These are phyloP conservation scores for Nesoenas mayeri DNA, from an alignment of 2,113 vertebrate genomes.

Conservation along the genomic window DNA sequence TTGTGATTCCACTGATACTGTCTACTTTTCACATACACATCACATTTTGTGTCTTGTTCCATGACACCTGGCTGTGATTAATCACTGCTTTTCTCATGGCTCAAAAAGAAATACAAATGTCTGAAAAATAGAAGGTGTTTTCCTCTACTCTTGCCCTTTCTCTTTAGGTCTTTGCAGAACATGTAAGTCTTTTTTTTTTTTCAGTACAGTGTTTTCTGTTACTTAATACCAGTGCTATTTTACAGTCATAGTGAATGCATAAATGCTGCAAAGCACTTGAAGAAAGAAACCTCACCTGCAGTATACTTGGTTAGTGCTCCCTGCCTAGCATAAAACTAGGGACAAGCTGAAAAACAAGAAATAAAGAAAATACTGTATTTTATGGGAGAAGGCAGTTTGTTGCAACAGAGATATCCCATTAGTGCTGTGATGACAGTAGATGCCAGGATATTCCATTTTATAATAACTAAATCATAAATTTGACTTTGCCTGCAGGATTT, in stretches of 20 bases:
- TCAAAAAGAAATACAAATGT: background rate
- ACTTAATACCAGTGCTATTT: background rate
- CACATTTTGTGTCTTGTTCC: background rate
- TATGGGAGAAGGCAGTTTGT: background rate
- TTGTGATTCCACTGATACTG: background rate
- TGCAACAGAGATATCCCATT: background rate
- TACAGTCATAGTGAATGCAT: background rate
- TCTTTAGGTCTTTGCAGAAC: background rate
- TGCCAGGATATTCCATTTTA: slow-evolving; percentile 14
- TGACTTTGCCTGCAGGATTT: slow-evolving; percentile 49
- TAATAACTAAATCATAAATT: background rate
- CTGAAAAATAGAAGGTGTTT: background rate
- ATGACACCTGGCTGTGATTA: slow-evolving; percentile 4
- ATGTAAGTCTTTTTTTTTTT: background rate
- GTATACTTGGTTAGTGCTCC: background rate
- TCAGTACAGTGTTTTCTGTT: background rate
- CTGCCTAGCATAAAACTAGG: background rate
- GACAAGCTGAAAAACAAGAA: background rate
- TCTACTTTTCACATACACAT: background rate
- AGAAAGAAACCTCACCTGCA: background rate
- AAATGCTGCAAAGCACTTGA: background rate
- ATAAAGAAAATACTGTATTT: background rate
- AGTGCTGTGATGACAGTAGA: background rate
- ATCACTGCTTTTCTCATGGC: background rate
- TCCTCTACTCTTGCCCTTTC: background rate